phyloP scores from a whole-genome alignment of 2,888 invertebrate species.

The Barypeithes pellucidus region DNA sequence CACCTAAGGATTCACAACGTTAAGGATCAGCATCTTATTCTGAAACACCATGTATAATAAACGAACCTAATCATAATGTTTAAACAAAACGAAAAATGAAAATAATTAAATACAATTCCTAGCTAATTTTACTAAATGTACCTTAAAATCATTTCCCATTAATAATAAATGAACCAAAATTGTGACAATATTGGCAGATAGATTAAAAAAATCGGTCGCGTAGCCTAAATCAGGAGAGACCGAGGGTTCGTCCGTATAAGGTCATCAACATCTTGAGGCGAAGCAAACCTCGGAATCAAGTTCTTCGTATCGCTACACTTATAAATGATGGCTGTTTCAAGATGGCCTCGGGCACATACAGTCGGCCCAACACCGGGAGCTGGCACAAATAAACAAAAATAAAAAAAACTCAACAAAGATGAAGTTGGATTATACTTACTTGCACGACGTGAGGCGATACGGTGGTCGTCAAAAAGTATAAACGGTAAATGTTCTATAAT shows the following conservation, averaged over 20 bases:
- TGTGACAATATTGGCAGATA: conserved; percentile 44
- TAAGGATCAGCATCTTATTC: too few relatives aligned
- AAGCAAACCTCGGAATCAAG: conserved; percentile 69
- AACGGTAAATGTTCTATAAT: neutral
- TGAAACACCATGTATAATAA: too few relatives aligned
- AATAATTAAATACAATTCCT: too few relatives aligned
- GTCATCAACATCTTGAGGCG: conserved; percentile 70
- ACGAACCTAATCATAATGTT: too few relatives aligned
- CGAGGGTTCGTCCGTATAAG: conserved; percentile 65
- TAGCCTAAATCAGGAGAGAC: conserved; percentile 54
- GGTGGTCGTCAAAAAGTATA: conserved; percentile 43
- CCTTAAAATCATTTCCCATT: neutral
- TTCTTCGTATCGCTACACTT: conserved; percentile 70
- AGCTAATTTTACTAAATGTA: too few relatives aligned
- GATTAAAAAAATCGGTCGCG: conserved; percentile 36
- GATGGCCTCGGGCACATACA: conserved; percentile 67
- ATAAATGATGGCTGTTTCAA: conserved; percentile 69
- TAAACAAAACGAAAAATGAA: too few relatives aligned
- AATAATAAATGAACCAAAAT: neutral
- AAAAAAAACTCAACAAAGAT: conserved; percentile 68
- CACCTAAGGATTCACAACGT: too few relatives aligned
- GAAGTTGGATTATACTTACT: conserved; percentile 69
- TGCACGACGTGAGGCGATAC: conserved; percentile 56
- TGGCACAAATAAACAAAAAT: conserved; percentile 70
- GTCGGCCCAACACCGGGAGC: conserved; percentile 70